Percentiles rank a stretch among this genome's conserved stretches.
phyloP scores from a whole-genome alignment of 1,140 invertebrate species.

The Lasaia peninsularis region DNA sequence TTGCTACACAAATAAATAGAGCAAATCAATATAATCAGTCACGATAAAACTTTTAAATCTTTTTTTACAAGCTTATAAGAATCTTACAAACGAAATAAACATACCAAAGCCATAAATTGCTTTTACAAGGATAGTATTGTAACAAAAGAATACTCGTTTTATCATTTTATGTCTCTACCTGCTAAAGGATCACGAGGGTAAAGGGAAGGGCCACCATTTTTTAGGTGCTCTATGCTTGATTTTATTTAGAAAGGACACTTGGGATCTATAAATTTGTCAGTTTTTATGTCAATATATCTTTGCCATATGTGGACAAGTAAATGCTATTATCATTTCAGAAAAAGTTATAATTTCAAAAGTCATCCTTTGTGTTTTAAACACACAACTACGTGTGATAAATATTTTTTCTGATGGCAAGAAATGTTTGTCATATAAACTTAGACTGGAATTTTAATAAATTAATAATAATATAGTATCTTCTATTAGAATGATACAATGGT shows the following conservation, averaged over 20 bases:
- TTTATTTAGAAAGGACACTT: conserved; percentile 8
- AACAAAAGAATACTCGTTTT: not conserved
- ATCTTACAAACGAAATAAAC: not conserved
- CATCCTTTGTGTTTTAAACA: not conserved
- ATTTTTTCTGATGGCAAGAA: too few species aligned
- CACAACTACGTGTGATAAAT: too few species aligned
- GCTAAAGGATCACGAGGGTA: conserved; percentile 6
- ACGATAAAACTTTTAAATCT: too few species aligned
- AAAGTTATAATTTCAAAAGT: not conserved
- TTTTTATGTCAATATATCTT: not conserved
- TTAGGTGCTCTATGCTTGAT: not conserved
- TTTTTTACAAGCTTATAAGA: not conserved
- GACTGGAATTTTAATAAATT: too few species aligned
- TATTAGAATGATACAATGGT: too few species aligned
- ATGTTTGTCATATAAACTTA: too few species aligned
- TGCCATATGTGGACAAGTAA: not conserved
- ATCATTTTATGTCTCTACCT: conserved; percentile 3
- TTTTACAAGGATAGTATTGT: conserved; percentile 4
- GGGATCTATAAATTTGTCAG: conserved; percentile 5
- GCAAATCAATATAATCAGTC: too few species aligned
- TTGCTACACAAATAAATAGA: too few species aligned
- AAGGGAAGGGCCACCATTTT: conserved; percentile 8
- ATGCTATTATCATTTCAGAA: not conserved
- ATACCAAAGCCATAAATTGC: conserved; percentile 6
- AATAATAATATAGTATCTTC: too few species aligned